Base-by-base conservation (phyloP, 2,888 invertebrate genomes). In the Platynereis dumerilii region DNA sequence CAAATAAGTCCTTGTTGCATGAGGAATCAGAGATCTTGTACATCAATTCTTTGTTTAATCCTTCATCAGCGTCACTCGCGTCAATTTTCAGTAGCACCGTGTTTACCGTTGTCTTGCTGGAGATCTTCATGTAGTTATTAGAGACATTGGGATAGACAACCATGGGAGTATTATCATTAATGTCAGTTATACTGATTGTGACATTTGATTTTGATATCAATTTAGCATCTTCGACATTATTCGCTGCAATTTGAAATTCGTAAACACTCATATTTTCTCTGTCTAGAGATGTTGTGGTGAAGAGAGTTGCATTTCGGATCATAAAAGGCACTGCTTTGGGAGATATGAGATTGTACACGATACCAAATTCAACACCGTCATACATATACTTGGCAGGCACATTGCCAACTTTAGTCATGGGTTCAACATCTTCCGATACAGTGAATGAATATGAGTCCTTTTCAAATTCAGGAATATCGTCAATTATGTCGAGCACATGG, bases 231-330 rank as follows among this genome's bases (percentile, higher is more conserved):
- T 39, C 61, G 2, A 15, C 42, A 39, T 61, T 61, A 5, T 54
- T 34, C 15, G 55, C 61, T 53, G 10, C 15, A 7, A 61, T 54
- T 7, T 12, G 28, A 34, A 61, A 55, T 3, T 29, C 15, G 54
- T 70, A 62, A 20, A 42, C n/a, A 2, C 52, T 61, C 17, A 34
- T 53, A 2, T n/a, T 28, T 42, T 70, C 70, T 42, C 68, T 60
- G 60, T 70, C 70, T 17, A 70, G 34, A 20, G 15, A 22, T 17
- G 28, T 42, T n/a, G 39, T 27, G 20, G 57, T 48, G 29, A 27
- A 28, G n/a, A 70, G n/a, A 1, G 17, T 34, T 5, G 34, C 34
- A 34, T 34, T 34, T 34, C 34, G 5, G 12, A 34, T 34, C 34
- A 34, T 34, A 12, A 34, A 34, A 7, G 34, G 34, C 12, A 34